Conservation (phyloP, 2,797 vertebrate species). For the Falco concolor region DNA sequence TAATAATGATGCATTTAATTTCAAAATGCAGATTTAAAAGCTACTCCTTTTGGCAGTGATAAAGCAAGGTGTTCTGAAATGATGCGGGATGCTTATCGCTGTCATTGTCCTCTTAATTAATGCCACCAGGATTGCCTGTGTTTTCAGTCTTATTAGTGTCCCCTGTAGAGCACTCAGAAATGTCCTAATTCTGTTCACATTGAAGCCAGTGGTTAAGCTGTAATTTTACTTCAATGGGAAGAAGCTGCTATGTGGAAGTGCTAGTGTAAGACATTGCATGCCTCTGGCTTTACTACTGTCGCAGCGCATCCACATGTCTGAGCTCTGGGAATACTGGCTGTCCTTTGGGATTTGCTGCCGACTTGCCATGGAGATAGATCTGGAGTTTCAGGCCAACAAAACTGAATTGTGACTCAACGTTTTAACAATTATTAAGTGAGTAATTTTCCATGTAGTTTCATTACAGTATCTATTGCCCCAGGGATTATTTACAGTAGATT, state of each 20-base stretch:
- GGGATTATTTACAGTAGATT: constrained; percentile 19
- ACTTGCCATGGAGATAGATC: constrained; percentile 36
- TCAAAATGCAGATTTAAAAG: constrained; percentile 23
- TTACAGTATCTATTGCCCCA: background rate
- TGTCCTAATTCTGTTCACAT: background rate
- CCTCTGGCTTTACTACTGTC: background rate
- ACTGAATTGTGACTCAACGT: constrained; percentile 34
- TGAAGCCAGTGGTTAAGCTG: background rate
- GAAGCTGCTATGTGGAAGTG: background rate
- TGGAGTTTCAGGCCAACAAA: constrained; percentile 44
- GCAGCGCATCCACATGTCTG: accelerated
- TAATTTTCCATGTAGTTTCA: constrained; percentile 55
- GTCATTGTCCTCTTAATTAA: background rate
- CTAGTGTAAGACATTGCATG: background rate
- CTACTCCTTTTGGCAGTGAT: background rate
- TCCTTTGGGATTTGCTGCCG: constrained; percentile 27
- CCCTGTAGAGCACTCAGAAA: background rate
- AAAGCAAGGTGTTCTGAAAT: background rate
- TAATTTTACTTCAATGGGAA: background rate
- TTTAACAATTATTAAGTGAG: constrained; percentile 52
- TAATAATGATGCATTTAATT: constrained; percentile 28
- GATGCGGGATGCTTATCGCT: background rate
- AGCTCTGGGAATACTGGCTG: constrained; percentile 11
- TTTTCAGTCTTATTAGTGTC: background rate
- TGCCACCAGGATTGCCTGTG: background rate